Evolutionary conservation across 2,888 invertebrate genomes (phyloP), one percentile per base, ranked within the genome.

Genomic region (Zelleria hepariella): DNA sequence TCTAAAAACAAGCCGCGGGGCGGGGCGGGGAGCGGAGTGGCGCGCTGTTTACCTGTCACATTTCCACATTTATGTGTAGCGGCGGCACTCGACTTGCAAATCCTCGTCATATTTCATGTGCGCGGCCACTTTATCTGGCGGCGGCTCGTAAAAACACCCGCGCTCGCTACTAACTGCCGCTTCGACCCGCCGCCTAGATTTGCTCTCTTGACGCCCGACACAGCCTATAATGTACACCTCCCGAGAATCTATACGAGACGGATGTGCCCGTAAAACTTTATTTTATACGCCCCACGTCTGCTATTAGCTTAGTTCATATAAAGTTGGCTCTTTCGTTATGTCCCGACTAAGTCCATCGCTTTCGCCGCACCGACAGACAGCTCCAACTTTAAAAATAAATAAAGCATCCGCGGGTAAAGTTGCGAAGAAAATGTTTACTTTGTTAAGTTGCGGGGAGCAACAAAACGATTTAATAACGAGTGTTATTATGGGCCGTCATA

Each of bases 401-500:
- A 51, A 51, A 51, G 21, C 8, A 21, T 20, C 20, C 51, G 10
- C 8, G 23, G 51, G 6, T 23, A 51, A 23, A 51, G 51, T 51
- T 51, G 0, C 7, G 20, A 54, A 57, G 58, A 47, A 61, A 55
- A 54, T 20, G 51, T 51, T 23, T 20, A 51, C 51, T 59, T 56
- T 48, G 21, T 47, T 42, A 58, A 60, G 54, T 58, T 20, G 57
- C 21, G 58, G 58, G 59, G 53, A 8, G 53, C 53, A 5, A 53
- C 52, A 5, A 53, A 53, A 32, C 55, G 55, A 20, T 27, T 27
- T 27, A 55, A 32, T 55, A 32, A 55, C 27, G 55, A 32, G 53
- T 53, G 53, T 24, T 42, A 53, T 21, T 58, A 80, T 70, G 69
- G 67, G 5, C 25, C 63, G 70, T 70, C 74, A 75, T 77, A 75